Evolutionary conservation across 2,888 invertebrate genomes (phyloP).

Genomic region (Eupeodes latifasciatus): DNA sequence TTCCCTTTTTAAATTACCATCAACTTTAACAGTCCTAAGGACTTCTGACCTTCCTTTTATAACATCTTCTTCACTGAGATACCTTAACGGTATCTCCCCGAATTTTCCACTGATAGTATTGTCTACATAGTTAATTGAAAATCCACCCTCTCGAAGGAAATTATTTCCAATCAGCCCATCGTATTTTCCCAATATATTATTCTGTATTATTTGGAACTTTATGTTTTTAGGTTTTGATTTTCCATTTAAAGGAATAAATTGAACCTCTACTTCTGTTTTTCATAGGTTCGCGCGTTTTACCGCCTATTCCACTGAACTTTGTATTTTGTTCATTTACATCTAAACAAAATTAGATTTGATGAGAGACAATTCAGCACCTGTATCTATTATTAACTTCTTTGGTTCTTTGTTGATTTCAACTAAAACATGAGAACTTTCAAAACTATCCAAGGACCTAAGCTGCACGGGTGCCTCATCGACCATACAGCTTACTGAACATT

Average conservation of each 20-base stretch:
- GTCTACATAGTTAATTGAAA: too few species aligned
- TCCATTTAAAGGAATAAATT: conserved; percentile 16
- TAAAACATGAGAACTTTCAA: conserved; percentile 18
- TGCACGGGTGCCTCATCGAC: too few species aligned
- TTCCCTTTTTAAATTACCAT: too few species aligned
- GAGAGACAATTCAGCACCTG: conserved; percentile 27
- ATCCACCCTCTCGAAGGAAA: too few species aligned
- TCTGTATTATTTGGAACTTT: conserved; percentile 27
- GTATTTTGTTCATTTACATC: conserved; percentile 22
- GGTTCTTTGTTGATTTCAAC: conserved; percentile 2
- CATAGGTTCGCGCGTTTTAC: not conserved
- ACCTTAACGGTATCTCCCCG: too few species aligned
- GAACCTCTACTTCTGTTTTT: not conserved
- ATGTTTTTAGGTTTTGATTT: conserved; percentile 1
- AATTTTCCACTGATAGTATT: too few species aligned
- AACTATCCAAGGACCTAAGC: conserved; percentile 37
- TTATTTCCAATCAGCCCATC: too few species aligned
- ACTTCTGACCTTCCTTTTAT: too few species aligned
- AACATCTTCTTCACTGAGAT: too few species aligned
- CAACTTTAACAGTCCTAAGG: too few species aligned
- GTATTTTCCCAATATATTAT: too few species aligned
- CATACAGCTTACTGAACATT: conserved; percentile 28
- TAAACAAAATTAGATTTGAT: conserved; percentile 39
- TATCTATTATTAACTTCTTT: conserved; percentile 18
- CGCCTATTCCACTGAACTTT: not conserved